These are phyloP conservation scores for Stegodyphus mimosarum DNA, from an alignment of 1,140 invertebrate species.

Conservation along the genomic window DNA sequence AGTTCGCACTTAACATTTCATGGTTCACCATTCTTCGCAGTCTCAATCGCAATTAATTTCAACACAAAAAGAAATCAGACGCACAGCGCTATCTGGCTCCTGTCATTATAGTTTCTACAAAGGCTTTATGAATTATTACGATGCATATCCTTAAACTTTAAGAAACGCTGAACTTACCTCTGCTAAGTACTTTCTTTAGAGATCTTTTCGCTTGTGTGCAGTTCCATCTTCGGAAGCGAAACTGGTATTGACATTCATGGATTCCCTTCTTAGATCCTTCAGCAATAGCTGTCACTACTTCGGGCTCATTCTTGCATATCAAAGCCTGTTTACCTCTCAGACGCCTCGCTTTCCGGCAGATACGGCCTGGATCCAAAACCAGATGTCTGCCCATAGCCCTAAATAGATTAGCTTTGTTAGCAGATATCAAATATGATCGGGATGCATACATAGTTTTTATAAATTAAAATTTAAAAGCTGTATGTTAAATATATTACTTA, in stretches of 20 bases:
- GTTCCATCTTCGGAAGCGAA: constrained; percentile 89
- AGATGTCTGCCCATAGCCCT: constrained; percentile 76
- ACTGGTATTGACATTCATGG: constrained; percentile 86
- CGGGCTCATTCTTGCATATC: constrained; percentile 68
- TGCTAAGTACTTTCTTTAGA: constrained; percentile 78
- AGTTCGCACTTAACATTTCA: no score
- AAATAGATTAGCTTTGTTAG: not conserved
- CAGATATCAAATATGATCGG: not conserved
- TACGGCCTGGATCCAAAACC: constrained; percentile 86
- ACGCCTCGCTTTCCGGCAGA: constrained; percentile 84
- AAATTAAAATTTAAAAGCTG: no score
- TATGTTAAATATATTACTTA: no score
- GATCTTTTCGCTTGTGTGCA: constrained; percentile 76
- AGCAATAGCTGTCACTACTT: constrained; percentile 68
- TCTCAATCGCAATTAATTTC: no score
- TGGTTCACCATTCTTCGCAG: no score
- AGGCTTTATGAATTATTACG: no score
- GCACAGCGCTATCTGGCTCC: no score
- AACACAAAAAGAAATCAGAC: no score
- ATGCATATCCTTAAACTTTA: no score
- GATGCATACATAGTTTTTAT: no score
- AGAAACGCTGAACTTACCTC: constrained; percentile 64
- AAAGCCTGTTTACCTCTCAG: constrained; percentile 75
- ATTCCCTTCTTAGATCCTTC: constrained; percentile 70
- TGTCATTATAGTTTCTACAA: no score